Evolutionary conservation across 2,888 invertebrate species (phyloP), one percentile per base, ranked within the genome.

Genomic region (Synergus umbraculus): DNA sequence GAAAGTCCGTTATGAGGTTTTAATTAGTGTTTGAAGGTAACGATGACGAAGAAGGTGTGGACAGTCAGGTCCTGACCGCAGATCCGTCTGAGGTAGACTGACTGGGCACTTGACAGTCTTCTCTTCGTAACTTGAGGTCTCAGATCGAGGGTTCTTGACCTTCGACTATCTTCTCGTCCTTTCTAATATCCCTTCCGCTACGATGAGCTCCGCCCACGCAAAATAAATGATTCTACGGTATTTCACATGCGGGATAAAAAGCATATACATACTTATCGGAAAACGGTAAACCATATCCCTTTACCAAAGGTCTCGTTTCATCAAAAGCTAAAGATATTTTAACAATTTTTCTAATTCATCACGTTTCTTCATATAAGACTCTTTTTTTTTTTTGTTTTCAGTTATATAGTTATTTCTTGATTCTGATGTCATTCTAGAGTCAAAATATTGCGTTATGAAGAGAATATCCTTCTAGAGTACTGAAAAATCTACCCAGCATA

Each of bases 61-160:
- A 78, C 66, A 69, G 78, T 49, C 69, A 69, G 76, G 64, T 81
- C 73, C 64, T 73, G 65, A 79, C 78, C 79, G 77, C 80, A 82
- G 67, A 54, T 77, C 46, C 67, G 10, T 64, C 73, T 37, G 64
- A 63, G 58, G 49, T 37, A 54, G 49, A 73, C 69, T 69, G 63
- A 63, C 76, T 60, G 63, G 29, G 44, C 80, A 78, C 81, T 79
- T 81, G 79, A 76, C 83, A 67, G 79, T 79, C 78, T 83, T 81
- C 78, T 64, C 64, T 78, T 65, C 13, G 60, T 18, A 77, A 41
- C 49, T 77, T 76, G 79, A 78, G 79, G 83, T 80, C 76, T 76
- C 76, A 43, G 77, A 76, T 79, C 79, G 66, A 77, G 76, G 81
- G 81, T 78, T 81, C 81, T 78, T 81, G 83, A 83, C 83, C 81